Percentiles rank a stretch among this genome's conserved stretches.
Evolutionary conservation across 2,888 invertebrate species (phyloP).

Genomic region (Alloscopus bannaensis): DNA sequence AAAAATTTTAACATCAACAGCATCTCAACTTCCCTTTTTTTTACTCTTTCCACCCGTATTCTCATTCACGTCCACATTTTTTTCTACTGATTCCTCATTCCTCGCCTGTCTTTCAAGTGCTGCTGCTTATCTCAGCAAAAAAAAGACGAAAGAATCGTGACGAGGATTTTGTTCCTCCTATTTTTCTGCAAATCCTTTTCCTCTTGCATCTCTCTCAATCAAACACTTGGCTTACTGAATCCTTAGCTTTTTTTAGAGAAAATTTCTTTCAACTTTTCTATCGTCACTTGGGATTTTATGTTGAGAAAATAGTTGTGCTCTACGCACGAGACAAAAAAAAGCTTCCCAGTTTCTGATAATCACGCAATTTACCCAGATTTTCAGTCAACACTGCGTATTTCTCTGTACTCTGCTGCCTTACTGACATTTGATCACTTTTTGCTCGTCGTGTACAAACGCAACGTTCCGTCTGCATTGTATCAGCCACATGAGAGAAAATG

Average conservation of each 20-base stretch:
- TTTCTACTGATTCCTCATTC: constrained; percentile 1
- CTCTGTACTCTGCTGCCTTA: too few relatives aligned
- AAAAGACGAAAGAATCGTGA: constrained; percentile 41
- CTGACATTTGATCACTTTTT: too few relatives aligned
- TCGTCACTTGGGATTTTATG: too few relatives aligned
- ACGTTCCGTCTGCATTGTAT: constrained; percentile 1
- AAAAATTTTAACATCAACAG: constrained; percentile 43
- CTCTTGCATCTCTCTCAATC: not conserved
- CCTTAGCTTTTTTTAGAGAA: too few relatives aligned
- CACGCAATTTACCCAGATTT: constrained; percentile 49
- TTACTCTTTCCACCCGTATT: constrained; percentile 15
- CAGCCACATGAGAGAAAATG: not conserved
- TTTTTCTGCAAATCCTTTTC: constrained; percentile 12
- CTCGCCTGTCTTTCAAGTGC: too few relatives aligned
- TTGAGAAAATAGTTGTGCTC: too few relatives aligned
- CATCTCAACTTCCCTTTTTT: constrained; percentile 30
- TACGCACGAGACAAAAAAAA: too few relatives aligned
- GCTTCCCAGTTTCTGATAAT: constrained; percentile 7
- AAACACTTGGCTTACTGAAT: not conserved
- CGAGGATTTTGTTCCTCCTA: constrained; percentile 39
- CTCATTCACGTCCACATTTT: constrained; percentile 15
- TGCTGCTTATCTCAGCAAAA: not conserved
- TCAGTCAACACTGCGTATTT: too few relatives aligned
- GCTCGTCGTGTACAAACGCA: not conserved
- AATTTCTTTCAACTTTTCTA: too few relatives aligned